Evolutionary conservation across 2,113 vertebrate species (phyloP).

Genomic region (Corythoichthys intestinalis): DNA sequence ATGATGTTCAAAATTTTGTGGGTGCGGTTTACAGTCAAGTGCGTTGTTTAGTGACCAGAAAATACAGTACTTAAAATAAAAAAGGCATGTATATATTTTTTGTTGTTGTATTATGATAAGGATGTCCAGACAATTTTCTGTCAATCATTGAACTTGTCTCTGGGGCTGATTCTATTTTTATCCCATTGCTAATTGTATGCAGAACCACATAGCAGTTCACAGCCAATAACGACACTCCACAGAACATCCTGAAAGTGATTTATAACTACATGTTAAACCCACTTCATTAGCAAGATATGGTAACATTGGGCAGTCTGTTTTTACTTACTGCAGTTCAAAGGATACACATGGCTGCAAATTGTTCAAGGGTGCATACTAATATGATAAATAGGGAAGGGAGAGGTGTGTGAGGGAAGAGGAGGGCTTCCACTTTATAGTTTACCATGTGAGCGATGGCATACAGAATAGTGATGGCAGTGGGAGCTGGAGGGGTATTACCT

Average conservation of each 20-base stretch:
- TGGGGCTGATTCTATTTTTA: not conserved
- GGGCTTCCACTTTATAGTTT: conserved; percentile 22
- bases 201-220: not conserved
- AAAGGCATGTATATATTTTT: not conserved
- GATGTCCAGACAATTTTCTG: not conserved
- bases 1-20: no score
- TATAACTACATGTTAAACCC: conserved; percentile 49
- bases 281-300: conserved; percentile 47
- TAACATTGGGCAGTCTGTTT: conserved; percentile 23
- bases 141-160: not conserved
- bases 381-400: conserved; percentile 58
- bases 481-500: no score
- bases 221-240: conserved; percentile 23
- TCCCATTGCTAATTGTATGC: not conserved
- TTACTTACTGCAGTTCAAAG: conserved; percentile 54
- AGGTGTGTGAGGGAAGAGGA: conserved; percentile 16
- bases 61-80: no score
- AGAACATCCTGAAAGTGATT: conserved; percentile 33
- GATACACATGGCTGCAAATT: conserved; percentile 46
- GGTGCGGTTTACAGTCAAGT: no score
- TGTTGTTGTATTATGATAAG: not conserved
- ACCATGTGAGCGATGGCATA: conserved; percentile 18
- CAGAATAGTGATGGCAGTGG: not conserved
- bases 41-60: no score
- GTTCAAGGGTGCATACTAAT: conserved; percentile 63